Evolutionary conservation across 1,140 invertebrate genomes (phyloP).

Genomic region (Zaprionus nigranus): DNA sequence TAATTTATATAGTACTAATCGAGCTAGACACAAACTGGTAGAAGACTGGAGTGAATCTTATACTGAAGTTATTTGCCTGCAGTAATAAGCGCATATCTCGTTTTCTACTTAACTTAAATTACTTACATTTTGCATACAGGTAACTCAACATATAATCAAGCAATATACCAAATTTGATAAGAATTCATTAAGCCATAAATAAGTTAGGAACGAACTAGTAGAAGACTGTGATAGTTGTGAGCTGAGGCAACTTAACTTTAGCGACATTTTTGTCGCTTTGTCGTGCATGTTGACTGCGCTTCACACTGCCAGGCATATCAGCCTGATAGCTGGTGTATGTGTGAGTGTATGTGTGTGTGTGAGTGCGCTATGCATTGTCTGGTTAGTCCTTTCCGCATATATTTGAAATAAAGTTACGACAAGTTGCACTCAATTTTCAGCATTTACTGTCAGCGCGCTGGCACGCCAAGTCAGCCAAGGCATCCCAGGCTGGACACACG

Average conservation of each 20-base stretch:
- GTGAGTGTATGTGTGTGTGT: constrained; percentile 40
- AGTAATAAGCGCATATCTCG: neutral
- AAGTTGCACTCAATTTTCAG: constrained; percentile 83
- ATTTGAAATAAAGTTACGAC: constrained; percentile 83
- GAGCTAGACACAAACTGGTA: too few species aligned
- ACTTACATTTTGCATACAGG: neutral
- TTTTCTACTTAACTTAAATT: neutral
- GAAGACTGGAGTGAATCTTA: too few species aligned
- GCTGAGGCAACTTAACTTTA: neutral
- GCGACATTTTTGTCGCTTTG: constrained; percentile 47
- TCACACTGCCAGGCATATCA: constrained; percentile 48
- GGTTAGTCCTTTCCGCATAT: constrained; percentile 82
- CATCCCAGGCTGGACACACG: neutral
- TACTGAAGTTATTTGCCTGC: too few species aligned
- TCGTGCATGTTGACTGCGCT: constrained; percentile 62
- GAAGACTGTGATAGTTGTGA: neutral
- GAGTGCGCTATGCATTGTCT: constrained; percentile 70
- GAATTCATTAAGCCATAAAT: neutral
- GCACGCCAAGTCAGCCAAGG: constrained; percentile 58
- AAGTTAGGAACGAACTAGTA: neutral
- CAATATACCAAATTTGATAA: neutral
- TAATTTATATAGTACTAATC: too few species aligned
- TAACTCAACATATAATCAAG: neutral
- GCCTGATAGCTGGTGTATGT: constrained; percentile 24
- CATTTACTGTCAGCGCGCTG: constrained; percentile 76